Conservation (phyloP, 2,113 vertebrate species). For the Mormoops blainvillei region DNA sequence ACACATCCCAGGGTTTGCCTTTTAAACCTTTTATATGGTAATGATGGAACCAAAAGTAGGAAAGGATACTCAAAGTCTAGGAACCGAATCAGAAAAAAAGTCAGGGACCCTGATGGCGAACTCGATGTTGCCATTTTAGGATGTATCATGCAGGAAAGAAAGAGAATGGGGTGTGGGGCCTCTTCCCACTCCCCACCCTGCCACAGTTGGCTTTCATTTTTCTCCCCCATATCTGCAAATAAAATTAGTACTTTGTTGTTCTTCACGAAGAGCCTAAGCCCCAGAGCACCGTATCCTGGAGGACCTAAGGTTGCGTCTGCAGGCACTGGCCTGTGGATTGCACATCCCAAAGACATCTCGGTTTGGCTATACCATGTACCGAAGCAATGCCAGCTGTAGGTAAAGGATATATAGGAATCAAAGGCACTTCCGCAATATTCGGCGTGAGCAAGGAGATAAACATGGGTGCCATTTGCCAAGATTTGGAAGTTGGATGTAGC, state of each 20-base stretch:
- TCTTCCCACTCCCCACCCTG: not conserved
- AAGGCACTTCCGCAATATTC: not conserved
- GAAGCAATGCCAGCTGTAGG: not conserved
- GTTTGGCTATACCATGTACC: not conserved
- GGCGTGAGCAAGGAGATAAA: not conserved
- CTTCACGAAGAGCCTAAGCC: not conserved
- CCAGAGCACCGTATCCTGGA: not conserved
- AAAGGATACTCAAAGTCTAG: not conserved
- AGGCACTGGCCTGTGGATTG: accelerated
- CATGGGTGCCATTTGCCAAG: not conserved
- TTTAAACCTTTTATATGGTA: not conserved
- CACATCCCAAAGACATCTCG: not conserved
- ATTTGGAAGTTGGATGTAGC: not conserved
- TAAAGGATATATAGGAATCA: not conserved
- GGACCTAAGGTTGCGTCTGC: not conserved
- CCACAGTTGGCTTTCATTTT: not conserved
- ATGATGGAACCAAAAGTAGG: not conserved
- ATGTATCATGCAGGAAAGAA: not conserved
- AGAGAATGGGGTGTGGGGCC: accelerated
- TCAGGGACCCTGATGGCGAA: not conserved
- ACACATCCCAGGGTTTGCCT: not conserved
- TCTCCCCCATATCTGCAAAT: not conserved
- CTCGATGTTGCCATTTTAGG: not conserved
- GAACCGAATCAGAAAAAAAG: not conserved
- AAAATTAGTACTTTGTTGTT: not conserved